Percentiles rank a stretch among this genome's conserved stretches.
Conservation (phyloP, 2,113 vertebrate genomes). For the Onychorhynchus coronatus region DNA sequence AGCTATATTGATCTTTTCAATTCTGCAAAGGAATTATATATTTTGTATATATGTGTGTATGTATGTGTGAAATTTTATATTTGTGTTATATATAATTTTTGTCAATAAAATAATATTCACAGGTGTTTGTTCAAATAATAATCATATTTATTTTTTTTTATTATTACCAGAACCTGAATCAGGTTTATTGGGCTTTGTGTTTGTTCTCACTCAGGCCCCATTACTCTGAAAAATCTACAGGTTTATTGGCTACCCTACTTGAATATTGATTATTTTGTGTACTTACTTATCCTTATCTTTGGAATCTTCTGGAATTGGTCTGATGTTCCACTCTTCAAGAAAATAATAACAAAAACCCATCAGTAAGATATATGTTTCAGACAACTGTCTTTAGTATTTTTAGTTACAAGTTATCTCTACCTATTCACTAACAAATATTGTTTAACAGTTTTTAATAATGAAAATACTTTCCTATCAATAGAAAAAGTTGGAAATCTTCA, state of each 20-base stretch:
- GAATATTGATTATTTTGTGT: not conserved
- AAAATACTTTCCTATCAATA: not conserved
- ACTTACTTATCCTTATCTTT: not conserved
- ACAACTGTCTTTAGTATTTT: not conserved
- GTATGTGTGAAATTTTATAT: not conserved
- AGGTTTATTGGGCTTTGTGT: not conserved
- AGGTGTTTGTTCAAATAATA: not conserved
- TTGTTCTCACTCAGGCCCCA: not conserved
- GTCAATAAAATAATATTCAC: not conserved
- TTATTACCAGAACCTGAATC: not conserved
- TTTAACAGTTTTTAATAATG: not conserved
- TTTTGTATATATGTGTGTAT: not conserved
- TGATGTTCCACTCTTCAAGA: not conserved
- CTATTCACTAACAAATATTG: not conserved
- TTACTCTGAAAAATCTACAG: not conserved
- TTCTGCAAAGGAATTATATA: not conserved
- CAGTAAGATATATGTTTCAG: not conserved
- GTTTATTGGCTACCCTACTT: not conserved
- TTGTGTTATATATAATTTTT: not conserved
- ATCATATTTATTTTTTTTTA: not conserved
- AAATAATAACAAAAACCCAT: not conserved
- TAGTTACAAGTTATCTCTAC: not conserved
- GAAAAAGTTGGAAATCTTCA: not conserved
- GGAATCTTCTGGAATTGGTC: not conserved
- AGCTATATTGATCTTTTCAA: not conserved